Evolutionary conservation across 1,140 invertebrate genomes (phyloP).

Genomic region (Eumeta japonica): DNA sequence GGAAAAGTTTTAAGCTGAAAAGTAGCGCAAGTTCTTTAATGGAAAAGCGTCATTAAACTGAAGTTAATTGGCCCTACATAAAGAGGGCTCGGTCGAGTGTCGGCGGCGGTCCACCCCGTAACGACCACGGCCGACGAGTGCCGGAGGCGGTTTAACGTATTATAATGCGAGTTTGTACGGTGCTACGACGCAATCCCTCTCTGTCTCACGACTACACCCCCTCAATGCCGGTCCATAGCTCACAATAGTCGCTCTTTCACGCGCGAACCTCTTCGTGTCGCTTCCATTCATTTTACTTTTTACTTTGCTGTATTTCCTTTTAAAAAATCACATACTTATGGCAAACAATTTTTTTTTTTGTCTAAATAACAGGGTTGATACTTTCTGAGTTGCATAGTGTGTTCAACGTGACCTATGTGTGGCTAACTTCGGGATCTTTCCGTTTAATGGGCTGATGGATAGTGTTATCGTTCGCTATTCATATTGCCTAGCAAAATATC

Average conservation of each 20-base stretch:
- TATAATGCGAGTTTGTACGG: conserved; percentile 37
- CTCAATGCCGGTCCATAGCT: conserved; percentile 25
- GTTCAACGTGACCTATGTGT: conserved; percentile 43
- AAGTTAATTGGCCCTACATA: conserved; percentile 30
- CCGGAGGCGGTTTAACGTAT: conserved; percentile 41
- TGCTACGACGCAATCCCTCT: conserved; percentile 24
- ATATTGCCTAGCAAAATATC: no score
- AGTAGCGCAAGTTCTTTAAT: conserved; percentile 18
- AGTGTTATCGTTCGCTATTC: conserved; percentile 52
- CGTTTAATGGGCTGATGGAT: conserved; percentile 53
- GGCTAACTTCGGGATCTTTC: conserved; percentile 48
- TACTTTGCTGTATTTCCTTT: no score
- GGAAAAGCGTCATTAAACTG: conserved; percentile 32
- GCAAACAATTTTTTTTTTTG: no score
- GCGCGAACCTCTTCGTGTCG: no score
- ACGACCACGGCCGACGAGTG: conserved; percentile 29
- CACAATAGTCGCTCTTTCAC: conserved; percentile 36
- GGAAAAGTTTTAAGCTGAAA: conserved; percentile 5
- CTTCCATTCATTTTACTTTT: no score
- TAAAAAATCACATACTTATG: no score
- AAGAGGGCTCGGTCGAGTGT: conserved; percentile 23
- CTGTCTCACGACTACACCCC: conserved; percentile 19
- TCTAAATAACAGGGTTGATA: no score
- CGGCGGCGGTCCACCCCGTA: conserved; percentile 21
- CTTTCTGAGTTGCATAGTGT: no score